Evolutionary conservation across 2,113 vertebrate species (phyloP), one percentile per base, ranked within the genome.

Genomic region (Xyliphius kryptos): DNA sequence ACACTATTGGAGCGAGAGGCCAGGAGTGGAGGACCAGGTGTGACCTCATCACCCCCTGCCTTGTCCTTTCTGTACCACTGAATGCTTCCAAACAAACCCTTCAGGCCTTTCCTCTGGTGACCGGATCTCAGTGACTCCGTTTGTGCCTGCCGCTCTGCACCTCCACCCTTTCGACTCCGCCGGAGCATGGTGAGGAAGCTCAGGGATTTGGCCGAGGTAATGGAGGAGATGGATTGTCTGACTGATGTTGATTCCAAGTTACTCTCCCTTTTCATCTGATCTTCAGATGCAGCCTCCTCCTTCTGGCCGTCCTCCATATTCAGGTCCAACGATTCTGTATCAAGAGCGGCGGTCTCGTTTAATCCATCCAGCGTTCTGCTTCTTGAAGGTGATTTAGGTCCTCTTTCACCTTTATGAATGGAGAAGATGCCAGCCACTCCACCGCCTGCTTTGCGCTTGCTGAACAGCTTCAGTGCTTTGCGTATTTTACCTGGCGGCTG

Each of bases 381-480:
- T 73, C 85, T 77, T 70, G 83, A 88, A 76, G 92, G 89, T 68
- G 88, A 71, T 72, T 91, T 89, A 59, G 81, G 74, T 73, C 83
- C 89, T 12, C 83, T 89, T 11, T 92, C 92, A 54, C 85, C 89
- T 86, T 91, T 92, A 72, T 86, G 88, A 67, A 95, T 86, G 72
- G 91, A 91, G 76, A 98, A 98, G 75, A 98, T 94, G 83, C 89
- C 88, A 36, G 91, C 86, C 79, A 91, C 80, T 32, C 85, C 71
- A 60, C 75, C 85, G 79, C 91, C 88, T 40, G 93, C 83, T 73
- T 89, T 93, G 81, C 92, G 89, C 78, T 91, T 95, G 80, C 89
- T 90, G 75, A 98, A 97, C 68, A 98, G 82, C 81, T 98, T 98
- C 84, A 98, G 95, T 14, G 94, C 92, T 79, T 92, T 97, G 77